phyloP scores from a whole-genome alignment of 2,797 vertebrate genomes.

The Gorsachius magnificus region DNA sequence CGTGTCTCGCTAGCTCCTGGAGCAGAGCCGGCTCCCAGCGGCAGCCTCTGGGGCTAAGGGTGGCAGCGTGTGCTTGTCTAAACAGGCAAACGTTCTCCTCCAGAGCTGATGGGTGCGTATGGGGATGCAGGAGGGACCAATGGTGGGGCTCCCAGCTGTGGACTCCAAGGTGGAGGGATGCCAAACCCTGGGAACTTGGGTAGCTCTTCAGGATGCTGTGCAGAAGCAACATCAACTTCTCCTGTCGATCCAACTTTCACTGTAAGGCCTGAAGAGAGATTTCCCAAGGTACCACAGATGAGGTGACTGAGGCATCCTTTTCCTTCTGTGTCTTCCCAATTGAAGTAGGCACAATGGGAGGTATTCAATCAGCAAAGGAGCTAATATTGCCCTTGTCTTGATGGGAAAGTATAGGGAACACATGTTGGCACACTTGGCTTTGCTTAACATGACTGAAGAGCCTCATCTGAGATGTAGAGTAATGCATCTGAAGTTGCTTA shows the following conservation, averaged over 20 bases:
- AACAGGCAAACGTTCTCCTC: not conserved
- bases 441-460: not conserved
- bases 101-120: not conserved
- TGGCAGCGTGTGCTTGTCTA: not conserved
- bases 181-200: not conserved
- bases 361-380: not conserved
- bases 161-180: not conserved
- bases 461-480: not conserved
- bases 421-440: not conserved
- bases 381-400: not conserved
- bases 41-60: not conserved
- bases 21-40: not conserved
- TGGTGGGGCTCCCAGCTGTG: not conserved
- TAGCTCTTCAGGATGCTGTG: not conserved
- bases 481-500: slow-evolving; percentile 17
- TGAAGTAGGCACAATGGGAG: not conserved
- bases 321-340: not conserved
- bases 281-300: not conserved
- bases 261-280: not conserved
- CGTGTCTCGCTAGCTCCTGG: not conserved
- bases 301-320: not conserved
- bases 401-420: not conserved
- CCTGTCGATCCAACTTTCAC: not conserved
- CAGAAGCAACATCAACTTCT: not conserved
- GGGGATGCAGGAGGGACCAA: not conserved